Conservation (phyloP, 1,140 invertebrate species). For the Drosophila jambulina region DNA sequence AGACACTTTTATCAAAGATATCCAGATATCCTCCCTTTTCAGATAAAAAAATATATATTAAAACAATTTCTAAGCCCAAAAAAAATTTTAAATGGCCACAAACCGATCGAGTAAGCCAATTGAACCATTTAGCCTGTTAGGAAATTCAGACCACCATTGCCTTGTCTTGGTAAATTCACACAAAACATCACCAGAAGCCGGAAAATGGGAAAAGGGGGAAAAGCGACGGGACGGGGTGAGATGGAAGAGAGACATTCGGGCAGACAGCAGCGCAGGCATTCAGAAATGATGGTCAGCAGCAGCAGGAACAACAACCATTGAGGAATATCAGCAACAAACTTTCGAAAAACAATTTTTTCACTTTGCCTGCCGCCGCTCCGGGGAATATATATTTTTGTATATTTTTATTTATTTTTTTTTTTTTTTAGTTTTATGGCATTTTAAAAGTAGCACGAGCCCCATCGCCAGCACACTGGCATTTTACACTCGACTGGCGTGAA, state of each 20-base stretch:
- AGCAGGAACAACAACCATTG: constrained; percentile 29
- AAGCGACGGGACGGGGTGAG: neutral
- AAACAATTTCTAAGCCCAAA: no score
- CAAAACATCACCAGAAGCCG: constrained; percentile 34
- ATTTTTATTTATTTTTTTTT: constrained; percentile 24
- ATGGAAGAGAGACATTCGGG: constrained; percentile 33
- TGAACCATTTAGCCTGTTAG: constrained; percentile 25
- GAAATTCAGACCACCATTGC: constrained; percentile 29
- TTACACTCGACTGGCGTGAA: constrained; percentile 80
- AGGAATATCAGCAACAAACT: constrained; percentile 53
- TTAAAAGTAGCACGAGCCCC: constrained; percentile 61
- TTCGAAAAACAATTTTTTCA: constrained; percentile 77
- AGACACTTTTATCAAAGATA: no score
- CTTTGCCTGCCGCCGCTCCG: constrained; percentile 51
- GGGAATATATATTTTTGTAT: constrained; percentile 42
- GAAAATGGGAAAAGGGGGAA: neutral
- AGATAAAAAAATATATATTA: no score
- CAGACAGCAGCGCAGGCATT: constrained; percentile 39
- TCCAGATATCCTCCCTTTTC: no score
- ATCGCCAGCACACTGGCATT: constrained; percentile 43
- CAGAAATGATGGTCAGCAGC: constrained; percentile 58
- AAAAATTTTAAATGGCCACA: neutral
- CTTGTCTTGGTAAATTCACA: constrained; percentile 69
- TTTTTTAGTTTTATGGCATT: constrained; percentile 76
- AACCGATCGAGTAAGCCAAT: constrained; percentile 1